A percentile compares a stretch with the other conserved stretches of the same genome.
These are phyloP conservation scores for Poicephalus meyeri DNA, from an alignment of 2,113 vertebrate species.

Conservation along the genomic window DNA sequence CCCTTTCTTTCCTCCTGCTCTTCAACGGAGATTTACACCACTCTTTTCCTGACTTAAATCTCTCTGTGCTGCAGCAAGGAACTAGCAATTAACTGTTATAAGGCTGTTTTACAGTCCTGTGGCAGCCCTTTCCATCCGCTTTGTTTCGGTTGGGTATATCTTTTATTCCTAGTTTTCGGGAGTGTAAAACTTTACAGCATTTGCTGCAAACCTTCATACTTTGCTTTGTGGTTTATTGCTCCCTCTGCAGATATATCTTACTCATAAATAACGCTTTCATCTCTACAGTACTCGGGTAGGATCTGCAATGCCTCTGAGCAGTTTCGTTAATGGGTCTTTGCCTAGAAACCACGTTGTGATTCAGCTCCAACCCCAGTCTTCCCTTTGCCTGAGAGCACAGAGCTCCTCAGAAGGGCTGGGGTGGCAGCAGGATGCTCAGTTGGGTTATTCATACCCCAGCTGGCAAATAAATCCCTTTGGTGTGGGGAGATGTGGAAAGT, in stretches of 20 bases:
- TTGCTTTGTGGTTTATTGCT: conserved; percentile 68
- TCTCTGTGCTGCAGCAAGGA: conserved; percentile 36
- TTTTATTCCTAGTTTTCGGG: conserved; percentile 76
- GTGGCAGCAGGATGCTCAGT: background rate
- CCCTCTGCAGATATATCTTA: conserved; percentile 68
- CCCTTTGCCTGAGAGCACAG: background rate
- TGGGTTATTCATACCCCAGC: accelerated
- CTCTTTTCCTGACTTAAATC: background rate
- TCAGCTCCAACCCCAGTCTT: background rate
- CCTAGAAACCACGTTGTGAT: background rate
- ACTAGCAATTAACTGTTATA: conserved; percentile 57
- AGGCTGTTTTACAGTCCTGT: conserved; percentile 57
- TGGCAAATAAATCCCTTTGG: background rate
- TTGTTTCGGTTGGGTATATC: conserved; percentile 59
- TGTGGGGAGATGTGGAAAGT: background rate
- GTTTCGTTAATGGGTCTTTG: background rate
- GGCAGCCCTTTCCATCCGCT: conserved; percentile 65
- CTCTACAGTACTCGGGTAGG: background rate
- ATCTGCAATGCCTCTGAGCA: background rate
- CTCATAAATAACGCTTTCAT: conserved; percentile 70
- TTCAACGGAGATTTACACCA: background rate
- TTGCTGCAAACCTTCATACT: conserved; percentile 73
- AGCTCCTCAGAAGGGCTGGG: background rate
- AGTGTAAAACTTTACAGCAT: conserved; percentile 76
- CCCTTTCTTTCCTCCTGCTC: background rate